Base-by-base conservation (phyloP, 2,888 invertebrate genomes). In the Acleris laterana region DNA sequence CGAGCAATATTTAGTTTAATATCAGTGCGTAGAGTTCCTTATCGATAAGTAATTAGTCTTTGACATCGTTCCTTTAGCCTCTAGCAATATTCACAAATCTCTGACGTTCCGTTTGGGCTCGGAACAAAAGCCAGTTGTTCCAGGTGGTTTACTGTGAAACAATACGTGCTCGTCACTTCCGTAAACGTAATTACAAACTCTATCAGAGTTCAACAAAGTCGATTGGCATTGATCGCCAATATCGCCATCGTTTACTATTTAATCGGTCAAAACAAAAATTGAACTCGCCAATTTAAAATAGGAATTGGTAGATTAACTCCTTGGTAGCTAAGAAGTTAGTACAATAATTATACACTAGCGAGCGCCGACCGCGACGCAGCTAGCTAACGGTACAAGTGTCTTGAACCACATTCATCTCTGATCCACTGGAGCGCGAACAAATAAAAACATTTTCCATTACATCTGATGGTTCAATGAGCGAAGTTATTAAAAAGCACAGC, bases 331-430 rank as follows among this genome's bases (percentile, higher is more conserved):
- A 74, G 75, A 75, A 81, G 76, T 38, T 4, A 38, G 38, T 76
- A 74, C 70, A 61, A 52, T 61, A 61, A 52, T 48, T 62, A 74
- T 80, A 71, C 68, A 73, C 74, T 70, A 76, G 76, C 81, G 81
- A 77, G 77, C 83, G 81, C 76, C 81, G 79, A 81, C 81, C 82
- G 84, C 83, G 77, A 83, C 82, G 81, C 82, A 79, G 69, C 76
- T 88, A 68, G 38, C 76, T 89, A 89, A 90, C 90, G 90, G 91
- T 88, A 89, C 80, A 78, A 75, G 77, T 80, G 78, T 83, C 77
- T 82, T 76, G 71, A 83, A 79, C 79, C 79, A 79, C 80, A 79
- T 82, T 81, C 79, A 79, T 75, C 77, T 75, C 77, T 71, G 69
- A 73, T 57, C 77, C 74, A 75, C 73, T 72, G 72, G 70, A 68